A percentile compares a stretch with the other conserved stretches of the same genome.
phyloP scores from a whole-genome alignment of 2,113 vertebrate species.

The Carettochelys insculpta region DNA sequence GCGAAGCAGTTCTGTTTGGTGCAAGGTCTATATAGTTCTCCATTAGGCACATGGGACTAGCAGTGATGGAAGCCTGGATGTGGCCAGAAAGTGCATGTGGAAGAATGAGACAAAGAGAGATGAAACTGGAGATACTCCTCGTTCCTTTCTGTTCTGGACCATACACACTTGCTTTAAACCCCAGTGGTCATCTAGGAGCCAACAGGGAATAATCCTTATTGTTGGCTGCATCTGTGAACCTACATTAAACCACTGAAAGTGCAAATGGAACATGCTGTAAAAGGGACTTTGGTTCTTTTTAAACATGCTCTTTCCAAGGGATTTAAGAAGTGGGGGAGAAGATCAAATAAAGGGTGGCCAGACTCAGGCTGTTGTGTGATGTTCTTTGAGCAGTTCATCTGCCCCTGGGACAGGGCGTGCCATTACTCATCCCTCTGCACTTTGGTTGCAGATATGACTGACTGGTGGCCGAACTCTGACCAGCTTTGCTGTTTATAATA shows the following conservation, averaged over 20 bases:
- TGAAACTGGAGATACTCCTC: neutral
- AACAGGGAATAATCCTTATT: neutral
- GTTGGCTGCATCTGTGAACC: neutral
- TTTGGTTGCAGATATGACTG: slow-evolving; percentile 15
- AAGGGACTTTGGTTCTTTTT: neutral
- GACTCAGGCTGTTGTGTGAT: neutral
- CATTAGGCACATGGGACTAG: neutral
- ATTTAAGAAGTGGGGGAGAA: neutral
- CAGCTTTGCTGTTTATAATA: slow-evolving; percentile 30
- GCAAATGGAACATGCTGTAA: neutral
- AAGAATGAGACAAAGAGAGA: neutral
- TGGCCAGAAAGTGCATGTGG: neutral
- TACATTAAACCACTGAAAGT: neutral
- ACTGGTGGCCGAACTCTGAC: slow-evolving; percentile 17
- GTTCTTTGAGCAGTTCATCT: neutral
- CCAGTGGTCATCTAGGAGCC: neutral
- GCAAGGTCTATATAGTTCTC: neutral
- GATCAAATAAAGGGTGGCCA: neutral
- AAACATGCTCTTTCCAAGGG: neutral
- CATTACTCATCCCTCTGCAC: slow-evolving; percentile 35
- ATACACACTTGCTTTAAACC: slow-evolving; percentile 1
- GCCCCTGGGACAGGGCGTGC: slow-evolving; percentile 57
- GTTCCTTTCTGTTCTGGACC: slow-evolving; percentile 43
- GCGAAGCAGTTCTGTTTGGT: neutral
- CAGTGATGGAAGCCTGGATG: slow-evolving; percentile 24